Evolutionary conservation across 2,797 vertebrate species (phyloP).

Genomic region (Sphenodon punctatus): DNA sequence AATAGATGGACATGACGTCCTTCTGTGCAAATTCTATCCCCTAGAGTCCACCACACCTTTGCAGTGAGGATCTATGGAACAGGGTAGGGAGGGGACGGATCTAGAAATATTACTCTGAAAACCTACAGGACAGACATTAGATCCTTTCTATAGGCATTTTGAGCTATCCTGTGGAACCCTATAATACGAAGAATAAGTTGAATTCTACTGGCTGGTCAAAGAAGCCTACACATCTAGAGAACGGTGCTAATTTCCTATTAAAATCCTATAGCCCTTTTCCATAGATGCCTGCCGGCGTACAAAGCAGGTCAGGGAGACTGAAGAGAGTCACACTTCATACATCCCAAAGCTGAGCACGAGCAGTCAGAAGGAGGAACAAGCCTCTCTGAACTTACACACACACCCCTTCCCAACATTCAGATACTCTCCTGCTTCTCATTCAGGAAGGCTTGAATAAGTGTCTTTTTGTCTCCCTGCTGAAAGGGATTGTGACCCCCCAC

Average conservation of each 20-base stretch:
- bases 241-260: background rate
- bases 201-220: background rate
- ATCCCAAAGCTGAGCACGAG: too few species aligned
- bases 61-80: background rate
- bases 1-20: background rate
- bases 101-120: background rate
- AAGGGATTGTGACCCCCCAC: too few species aligned
- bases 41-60: too few species aligned
- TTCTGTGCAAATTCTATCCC: background rate
- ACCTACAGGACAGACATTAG: background rate
- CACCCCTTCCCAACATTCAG: too few species aligned
- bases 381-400: too few species aligned
- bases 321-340: too few species aligned
- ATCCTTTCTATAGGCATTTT: background rate
- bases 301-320: background rate
- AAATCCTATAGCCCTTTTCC: background rate
- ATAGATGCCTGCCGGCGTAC: background rate
- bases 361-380: too few species aligned
- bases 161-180: background rate
- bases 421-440: too few species aligned
- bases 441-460: too few species aligned
- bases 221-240: background rate
- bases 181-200: background rate
- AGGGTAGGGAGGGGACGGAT: background rate
- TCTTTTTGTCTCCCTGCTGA: too few species aligned